A percentile compares a stretch with the other conserved stretches of the same genome.
Evolutionary conservation across 2,113 vertebrate species (phyloP).

Genomic region (Halichoeres trimaculatus): DNA sequence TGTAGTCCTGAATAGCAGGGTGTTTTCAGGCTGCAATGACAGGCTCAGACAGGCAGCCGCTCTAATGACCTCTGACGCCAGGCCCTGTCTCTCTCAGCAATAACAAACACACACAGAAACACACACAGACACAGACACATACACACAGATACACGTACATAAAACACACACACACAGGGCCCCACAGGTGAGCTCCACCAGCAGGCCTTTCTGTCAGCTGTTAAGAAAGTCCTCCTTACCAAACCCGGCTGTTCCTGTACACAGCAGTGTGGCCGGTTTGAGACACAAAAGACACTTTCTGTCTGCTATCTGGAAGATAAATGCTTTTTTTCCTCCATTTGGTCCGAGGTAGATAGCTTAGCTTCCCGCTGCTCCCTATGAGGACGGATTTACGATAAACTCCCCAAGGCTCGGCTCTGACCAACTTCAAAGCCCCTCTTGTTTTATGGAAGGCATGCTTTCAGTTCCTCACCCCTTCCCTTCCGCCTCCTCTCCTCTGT

Average conservation of each 20-base stretch:
- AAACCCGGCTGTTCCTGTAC: conserved; percentile 37
- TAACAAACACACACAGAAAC: conserved; percentile 72
- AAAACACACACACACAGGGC: conserved; percentile 49
- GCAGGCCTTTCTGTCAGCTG: conserved; percentile 70
- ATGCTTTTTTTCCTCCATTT: conserved; percentile 55
- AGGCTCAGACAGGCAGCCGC: conserved; percentile 82
- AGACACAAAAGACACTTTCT: conserved; percentile 63
- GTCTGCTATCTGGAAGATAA: conserved; percentile 71
- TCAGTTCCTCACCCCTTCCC: conserved; percentile 42
- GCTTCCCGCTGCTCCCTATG: conserved; percentile 56
- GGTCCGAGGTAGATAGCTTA: conserved; percentile 70
- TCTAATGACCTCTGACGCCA: conserved; percentile 84
- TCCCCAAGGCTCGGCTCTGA: conserved; percentile 68
- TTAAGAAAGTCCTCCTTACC: conserved; percentile 59
- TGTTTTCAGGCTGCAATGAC: conserved; percentile 82
- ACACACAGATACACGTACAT: conserved; percentile 37
- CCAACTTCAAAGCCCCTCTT: conserved; percentile 80
- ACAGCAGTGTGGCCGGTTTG: background rate
- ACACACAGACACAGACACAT: conserved; percentile 29
- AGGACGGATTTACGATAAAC: conserved; percentile 78
- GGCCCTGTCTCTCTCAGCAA: conserved; percentile 78
- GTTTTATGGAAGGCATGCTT: conserved; percentile 80
- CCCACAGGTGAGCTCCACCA: conserved; percentile 74
- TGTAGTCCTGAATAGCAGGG: conserved; percentile 80
- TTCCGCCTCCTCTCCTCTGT: conserved; percentile 28